Evolutionary conservation across 2,113 vertebrate genomes (phyloP).

Genomic region (Podarcis cretensis): DNA sequence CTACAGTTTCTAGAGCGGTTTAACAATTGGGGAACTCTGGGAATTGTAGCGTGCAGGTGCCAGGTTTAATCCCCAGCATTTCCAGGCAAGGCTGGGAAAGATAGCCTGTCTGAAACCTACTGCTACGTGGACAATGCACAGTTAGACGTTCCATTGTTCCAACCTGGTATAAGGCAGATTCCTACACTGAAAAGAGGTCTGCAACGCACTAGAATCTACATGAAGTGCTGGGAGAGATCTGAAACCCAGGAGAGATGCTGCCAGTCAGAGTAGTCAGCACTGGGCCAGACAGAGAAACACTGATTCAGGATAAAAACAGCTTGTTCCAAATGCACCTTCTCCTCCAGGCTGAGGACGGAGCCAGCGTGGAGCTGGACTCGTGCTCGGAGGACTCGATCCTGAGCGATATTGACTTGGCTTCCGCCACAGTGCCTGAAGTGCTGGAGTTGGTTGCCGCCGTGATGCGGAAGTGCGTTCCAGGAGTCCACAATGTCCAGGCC

Average conservation of each 20-base stretch:
- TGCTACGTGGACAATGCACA: no score
- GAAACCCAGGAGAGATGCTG: neutral
- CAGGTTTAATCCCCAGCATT: neutral
- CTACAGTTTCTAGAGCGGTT: no score
- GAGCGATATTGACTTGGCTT: conserved; percentile 80
- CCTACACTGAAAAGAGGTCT: no score
- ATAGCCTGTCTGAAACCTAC: no score
- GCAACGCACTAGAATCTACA: no score
- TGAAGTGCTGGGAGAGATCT: neutral
- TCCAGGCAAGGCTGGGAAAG: no score
- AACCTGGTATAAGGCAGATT: no score
- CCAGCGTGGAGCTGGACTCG: conserved; percentile 37
- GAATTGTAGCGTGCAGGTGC: neutral
- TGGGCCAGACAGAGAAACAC: neutral
- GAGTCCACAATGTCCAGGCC: conserved; percentile 85
- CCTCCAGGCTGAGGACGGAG: conserved; percentile 37
- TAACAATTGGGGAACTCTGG: no score
- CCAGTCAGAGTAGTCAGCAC: neutral
- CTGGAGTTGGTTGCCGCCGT: conserved; percentile 86
- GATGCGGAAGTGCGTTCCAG: conserved; percentile 88
- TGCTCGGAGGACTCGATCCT: conserved; percentile 83
- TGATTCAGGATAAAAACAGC: neutral
- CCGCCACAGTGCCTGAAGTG: conserved; percentile 71
- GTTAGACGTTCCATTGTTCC: no score
- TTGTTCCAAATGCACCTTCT: conserved; percentile 39